phyloP scores from a whole-genome alignment of 2,797 vertebrate species.

The Discoglossus pictus region DNA sequence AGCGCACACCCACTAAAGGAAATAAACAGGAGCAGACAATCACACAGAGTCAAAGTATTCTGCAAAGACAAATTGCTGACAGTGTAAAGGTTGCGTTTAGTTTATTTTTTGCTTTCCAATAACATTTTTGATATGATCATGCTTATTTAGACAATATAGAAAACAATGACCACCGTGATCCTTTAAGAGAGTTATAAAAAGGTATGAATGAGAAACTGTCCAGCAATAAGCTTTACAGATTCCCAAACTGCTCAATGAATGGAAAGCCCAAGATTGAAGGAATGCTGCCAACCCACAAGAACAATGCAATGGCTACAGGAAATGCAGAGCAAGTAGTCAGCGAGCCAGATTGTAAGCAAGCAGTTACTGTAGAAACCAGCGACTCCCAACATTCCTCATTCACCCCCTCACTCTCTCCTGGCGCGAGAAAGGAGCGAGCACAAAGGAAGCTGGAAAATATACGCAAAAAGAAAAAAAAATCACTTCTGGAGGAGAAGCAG shows the following conservation, averaged over 20 bases:
- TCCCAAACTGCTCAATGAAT: neutral
- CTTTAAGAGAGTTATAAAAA: too few relatives aligned
- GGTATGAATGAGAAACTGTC: too few relatives aligned
- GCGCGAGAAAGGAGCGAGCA: conserved; percentile 60
- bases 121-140: too few relatives aligned
- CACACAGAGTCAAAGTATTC: too few relatives aligned
- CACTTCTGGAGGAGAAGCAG: conserved; percentile 68
- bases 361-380: conserved; percentile 71
- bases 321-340: conserved; percentile 44
- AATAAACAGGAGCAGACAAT: too few relatives aligned
- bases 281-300: conserved; percentile 55
- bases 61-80: too few relatives aligned
- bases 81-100: too few relatives aligned
- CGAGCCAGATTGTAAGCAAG: conserved; percentile 62
- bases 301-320: conserved; percentile 56
- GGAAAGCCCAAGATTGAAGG: conserved; percentile 2
- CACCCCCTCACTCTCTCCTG: conserved; percentile 47
- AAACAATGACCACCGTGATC: too few relatives aligned
- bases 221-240: too few relatives aligned
- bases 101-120: too few relatives aligned
- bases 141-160: too few relatives aligned
- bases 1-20: too few relatives aligned
- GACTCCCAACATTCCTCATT: conserved; percentile 36
- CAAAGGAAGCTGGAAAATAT: conserved; percentile 68
- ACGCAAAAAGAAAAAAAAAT: neutral